Base-by-base conservation (phyloP, 2,888 invertebrate genomes). In the Xanthia icteritia region DNA sequence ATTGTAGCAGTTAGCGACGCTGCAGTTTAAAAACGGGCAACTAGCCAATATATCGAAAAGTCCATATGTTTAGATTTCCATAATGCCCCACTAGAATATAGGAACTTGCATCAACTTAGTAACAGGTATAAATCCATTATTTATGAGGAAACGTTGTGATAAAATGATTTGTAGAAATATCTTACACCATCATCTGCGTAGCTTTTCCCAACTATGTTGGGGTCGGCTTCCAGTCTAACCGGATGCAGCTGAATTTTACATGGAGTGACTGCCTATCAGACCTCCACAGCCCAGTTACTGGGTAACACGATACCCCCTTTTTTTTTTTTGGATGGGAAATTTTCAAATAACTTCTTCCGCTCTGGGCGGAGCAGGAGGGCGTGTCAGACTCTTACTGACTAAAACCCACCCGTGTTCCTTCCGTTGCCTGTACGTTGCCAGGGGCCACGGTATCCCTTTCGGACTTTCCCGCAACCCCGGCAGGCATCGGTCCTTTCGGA, bases 21-120 rank as follows among this genome's bases (percentile, higher is more conserved):
- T 17, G 73, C 23, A 63, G 81, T 73, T 77, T 61, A n/a, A 73
- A 81, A 81, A 11, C 36, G 73, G 77, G 81, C 77, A 81, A 39
- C 73, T n/a, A 31, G 81, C 77, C 77, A 77, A 73, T 48, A 39
- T 73, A 81, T 73, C n/a, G 61, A 13, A 73, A 66, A 65, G 39
- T 77, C 70, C 77, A 77, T 77, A 77, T 56, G 83, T 61, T 77
- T 63, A 63, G 13, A 54, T 79, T 79, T 61, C 51, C 76, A 76
- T 77, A 77, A 81, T 77, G 81, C 61, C 11, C 81, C 73, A 63
- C 73, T 56, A 63, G 39, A 77, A 63, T 80, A 61, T 54, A 39
- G 45, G 15, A 81, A 27, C 42, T 71, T 6, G 20, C 27, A 76
- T 48, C 8, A 15, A 39, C 17, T n/a, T 27, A 3, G 61, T 56